Base-by-base conservation (phyloP, 2,113 vertebrate genomes). In the Chrysemys picta region DNA sequence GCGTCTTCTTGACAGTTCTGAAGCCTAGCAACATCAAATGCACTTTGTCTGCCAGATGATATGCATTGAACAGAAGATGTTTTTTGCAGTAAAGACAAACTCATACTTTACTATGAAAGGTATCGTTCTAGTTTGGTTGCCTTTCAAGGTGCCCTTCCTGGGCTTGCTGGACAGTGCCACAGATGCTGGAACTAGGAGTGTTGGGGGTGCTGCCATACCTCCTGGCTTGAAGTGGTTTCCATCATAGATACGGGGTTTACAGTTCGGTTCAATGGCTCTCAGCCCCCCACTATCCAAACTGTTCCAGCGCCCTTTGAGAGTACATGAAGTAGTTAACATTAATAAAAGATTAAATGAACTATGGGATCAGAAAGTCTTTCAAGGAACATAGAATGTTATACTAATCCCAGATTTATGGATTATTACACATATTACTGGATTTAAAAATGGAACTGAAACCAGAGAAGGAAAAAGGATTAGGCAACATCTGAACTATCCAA, bases 361-460 rank as follows among this genome's bases (percentile, higher is more conserved):
- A 22, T 0, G 52, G 76, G 92, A 93, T 93, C 92, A 89, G 92
- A 47, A 3, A 91, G 89, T 83, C 94, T 94, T 93, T 91, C 92
- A 93, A 93, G 95, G 84, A 96, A 93, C 90, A 94, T 82, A 84
- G 24, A 93, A 87, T 52, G 5, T 87, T 94, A 3, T 75, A 93
- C 94, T 87, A 85, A 93, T 93, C 92, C 95, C 95, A 94, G 95
- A 82, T 88, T 87, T 8, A 65, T 80, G 87, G 95, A 89, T 94
- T 93, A 93, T 95, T 91, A 7, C 50, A 5, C 49, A 2, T 38
- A 62, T 94, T 93, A 86, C 76, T 87, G 92, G 86, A 54, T 93
- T 93, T 85, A 85, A 87, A 87, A 52, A 85, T 10, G 5, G 1
- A 89, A 16, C 10, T 82, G 95, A 75, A 96, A 91, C 52, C 3